Evolutionary conservation across 2,888 invertebrate species (phyloP).

Genomic region (Siphonodentalium dalli): DNA sequence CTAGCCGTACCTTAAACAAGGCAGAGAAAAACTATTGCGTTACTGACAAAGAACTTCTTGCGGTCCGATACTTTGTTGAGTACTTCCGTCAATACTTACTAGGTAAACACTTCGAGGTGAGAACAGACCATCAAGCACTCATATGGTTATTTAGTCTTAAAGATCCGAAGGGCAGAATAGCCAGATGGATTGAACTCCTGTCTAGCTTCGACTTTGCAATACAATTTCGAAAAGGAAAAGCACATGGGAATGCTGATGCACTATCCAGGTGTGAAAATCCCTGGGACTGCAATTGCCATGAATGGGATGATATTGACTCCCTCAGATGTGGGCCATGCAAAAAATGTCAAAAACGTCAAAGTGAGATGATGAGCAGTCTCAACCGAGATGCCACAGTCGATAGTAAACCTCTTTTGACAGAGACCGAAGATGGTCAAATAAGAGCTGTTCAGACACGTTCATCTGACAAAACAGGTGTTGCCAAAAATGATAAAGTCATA

Average conservation of each 20-base stretch:
- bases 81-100: conserved; percentile 7
- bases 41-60: conserved; percentile 9
- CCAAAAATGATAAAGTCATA: too few relatives aligned
- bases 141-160: background rate
- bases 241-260: conserved; percentile 13
- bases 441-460: too few relatives aligned
- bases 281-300: conserved; percentile 5
- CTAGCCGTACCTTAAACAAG: conserved; percentile 6
- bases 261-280: conserved; percentile 14
- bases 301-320: conserved; percentile 13
- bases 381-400: too few relatives aligned
- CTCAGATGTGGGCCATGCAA: too few relatives aligned
- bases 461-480: too few relatives aligned
- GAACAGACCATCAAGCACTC: conserved; percentile 15
- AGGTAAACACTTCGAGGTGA: conserved; percentile 6
- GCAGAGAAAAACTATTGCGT: conserved; percentile 9
- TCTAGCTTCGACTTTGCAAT: conserved; percentile 11
- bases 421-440: too few relatives aligned
- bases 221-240: conserved; percentile 13
- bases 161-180: background rate
- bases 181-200: conserved; percentile 12
- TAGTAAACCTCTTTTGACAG: too few relatives aligned
- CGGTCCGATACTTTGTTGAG: conserved; percentile 6
- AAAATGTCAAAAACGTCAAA: too few relatives aligned
- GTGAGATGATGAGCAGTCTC: too few relatives aligned